Base-by-base conservation (phyloP, 2,888 invertebrate genomes). In the Rhagonycha fulva region DNA sequence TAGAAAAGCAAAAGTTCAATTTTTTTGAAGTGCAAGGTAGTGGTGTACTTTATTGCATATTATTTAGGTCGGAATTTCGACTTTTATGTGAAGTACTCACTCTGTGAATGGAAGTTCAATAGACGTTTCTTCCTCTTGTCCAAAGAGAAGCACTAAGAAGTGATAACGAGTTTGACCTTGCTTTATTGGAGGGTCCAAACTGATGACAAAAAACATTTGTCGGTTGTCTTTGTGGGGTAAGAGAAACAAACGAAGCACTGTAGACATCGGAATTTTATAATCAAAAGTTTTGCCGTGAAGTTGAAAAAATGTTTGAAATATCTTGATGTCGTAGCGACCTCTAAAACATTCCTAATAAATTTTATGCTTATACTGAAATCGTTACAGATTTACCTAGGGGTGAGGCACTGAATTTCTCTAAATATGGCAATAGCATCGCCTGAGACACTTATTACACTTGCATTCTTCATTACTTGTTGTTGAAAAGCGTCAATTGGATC, bases 141-240 rank as follows among this genome's bases (percentile, higher is more conserved):
- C 95, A 87, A 99, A 99, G 66, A 98, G 89, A 74, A 99, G 90
- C 11, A 99, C 98, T 77, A 99, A 89, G 86, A 96, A 99, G 84
- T 98, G 98, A 86, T 99, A 99, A 79, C 99, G 91, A 0, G 99
- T 99, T 89, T 99, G 99, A 69, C 99, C 99, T 87, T 99, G 99
- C 85, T 99, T 99, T 82, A 99, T 99, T 0, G 99, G 99, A 1
- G 99, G 99, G 90, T 99, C 99, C 82, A 99, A 90, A 71, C 98
- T 97, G 72, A 98, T 95, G 63, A 99, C 98, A 87, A 99, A 99
- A 89, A 97, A 99, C 93, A 98, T 98, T 88, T 99, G 99, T 1
- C 99, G 90, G n/a, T 94, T 95, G 87, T 99, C 99, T 86, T 97
- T 98, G 87, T 99, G 99, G 0, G 99, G 99, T 71, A 99, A 89